A percentile compares a stretch with the other conserved stretches of the same genome.
Evolutionary conservation across 2,797 vertebrate genomes (phyloP).

Genomic region (Halcyon chelicuti): DNA sequence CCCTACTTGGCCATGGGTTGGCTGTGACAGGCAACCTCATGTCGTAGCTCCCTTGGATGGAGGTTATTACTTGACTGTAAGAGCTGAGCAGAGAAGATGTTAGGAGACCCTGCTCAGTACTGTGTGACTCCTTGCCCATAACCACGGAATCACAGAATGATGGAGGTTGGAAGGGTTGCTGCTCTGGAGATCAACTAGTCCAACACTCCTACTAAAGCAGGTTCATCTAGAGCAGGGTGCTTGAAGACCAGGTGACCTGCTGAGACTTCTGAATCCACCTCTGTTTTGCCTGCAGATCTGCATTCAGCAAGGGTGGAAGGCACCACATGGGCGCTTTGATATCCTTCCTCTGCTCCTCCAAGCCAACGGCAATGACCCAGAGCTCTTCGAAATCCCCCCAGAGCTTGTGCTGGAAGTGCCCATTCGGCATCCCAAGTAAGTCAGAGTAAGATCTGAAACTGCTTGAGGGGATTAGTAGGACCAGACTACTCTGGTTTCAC

Average conservation of each 20-base stretch:
- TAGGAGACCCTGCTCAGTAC: background rate
- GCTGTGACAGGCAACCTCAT: accelerated
- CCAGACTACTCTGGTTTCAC: background rate
- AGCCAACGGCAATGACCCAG: slow-evolving; percentile 93
- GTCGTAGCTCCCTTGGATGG: background rate
- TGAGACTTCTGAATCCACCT: background rate
- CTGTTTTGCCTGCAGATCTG: slow-evolving; percentile 84
- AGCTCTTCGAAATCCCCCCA: slow-evolving; percentile 94
- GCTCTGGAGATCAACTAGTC: background rate
- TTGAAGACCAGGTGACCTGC: background rate
- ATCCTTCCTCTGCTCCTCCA: slow-evolving; percentile 95
- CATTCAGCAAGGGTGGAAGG: slow-evolving; percentile 96
- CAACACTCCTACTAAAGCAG: background rate
- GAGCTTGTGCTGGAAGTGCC: slow-evolving; percentile 95
- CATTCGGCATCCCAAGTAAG: slow-evolving; percentile 97
- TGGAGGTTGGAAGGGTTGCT: background rate
- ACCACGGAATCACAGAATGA: background rate
- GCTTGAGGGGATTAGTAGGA: accelerated
- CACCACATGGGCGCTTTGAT: slow-evolving; percentile 90
- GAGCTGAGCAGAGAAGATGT: background rate
- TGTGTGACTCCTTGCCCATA: accelerated
- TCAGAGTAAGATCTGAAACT: background rate
- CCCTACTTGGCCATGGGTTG: background rate
- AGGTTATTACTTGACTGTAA: background rate
- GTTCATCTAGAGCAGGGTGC: background rate